Base-by-base conservation (phyloP, 2,888 invertebrate genomes). In the Catonia carolina region DNA sequence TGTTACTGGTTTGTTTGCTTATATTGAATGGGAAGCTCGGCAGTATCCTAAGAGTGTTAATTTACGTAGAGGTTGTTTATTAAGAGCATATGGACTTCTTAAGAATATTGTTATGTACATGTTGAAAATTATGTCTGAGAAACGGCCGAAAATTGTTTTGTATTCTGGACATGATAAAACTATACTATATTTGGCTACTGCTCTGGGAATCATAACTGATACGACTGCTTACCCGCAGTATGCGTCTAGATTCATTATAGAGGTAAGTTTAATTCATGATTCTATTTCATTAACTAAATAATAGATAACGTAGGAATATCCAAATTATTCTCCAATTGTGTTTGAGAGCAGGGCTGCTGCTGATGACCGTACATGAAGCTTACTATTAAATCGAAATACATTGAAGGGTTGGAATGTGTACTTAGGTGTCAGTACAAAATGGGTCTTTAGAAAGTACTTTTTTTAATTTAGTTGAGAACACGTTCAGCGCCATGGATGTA, bases 151-250 rank as follows among this genome's bases (percentile, higher is more conserved):
- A 66, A 78, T 91, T 56, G 84, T 89, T 0, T 67, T 92, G 0
- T 92, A 89, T 69, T 94, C 95, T 0, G 95, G 94, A 0, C 96
- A 96, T 67, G 96, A 96, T 71, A 86, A 89, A 67, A 95, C 95
- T 0, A 69, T 96, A 35, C 88, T 91, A 67, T 89, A 91, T 62
- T 73, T 96, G 35, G 81, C 89, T 1, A 77, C 86, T 2, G 89
- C 92, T 0, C 70, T 96, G 48, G 93, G 94, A 0, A 72, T 91
- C 2, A 77, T 82, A 62, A 70, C 74, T 39, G 75, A 78, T 58
- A 75, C 75, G 47, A 67, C 74, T 14, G 80, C 84, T 12, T 79
- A 86, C 61, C 85, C 94, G 45, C 84, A 86, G 18, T 97, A 93
- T 70, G 94, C 92, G 0, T 85, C 94, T 0, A 77, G 96, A 53